These are phyloP conservation scores for Diorhabda carinulata DNA, from an alignment of 1,140 invertebrate species.

Conservation along the genomic window DNA sequence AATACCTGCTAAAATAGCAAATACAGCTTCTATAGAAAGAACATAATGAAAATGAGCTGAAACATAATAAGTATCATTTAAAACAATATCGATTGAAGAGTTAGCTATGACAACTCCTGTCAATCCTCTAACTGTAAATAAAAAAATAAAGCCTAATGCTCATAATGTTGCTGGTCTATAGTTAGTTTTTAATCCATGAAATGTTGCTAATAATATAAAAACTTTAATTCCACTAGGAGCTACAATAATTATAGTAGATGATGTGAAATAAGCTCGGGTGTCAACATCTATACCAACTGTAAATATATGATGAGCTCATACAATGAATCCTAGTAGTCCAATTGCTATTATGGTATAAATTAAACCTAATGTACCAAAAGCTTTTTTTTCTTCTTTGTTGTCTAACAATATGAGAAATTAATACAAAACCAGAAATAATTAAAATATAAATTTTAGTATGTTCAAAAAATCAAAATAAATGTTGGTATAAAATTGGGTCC, in stretches of 20 bases:
- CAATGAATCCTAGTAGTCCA: conserved; percentile 64
- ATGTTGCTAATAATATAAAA: not conserved
- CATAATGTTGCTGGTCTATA: conserved; percentile 53
- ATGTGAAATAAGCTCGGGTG: conserved; percentile 69
- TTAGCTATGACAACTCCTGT: conserved; percentile 66
- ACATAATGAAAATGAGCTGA: conserved; percentile 73
- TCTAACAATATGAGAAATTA: conserved; percentile 62
- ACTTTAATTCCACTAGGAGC: conserved; percentile 41
- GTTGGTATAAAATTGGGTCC: conserved; percentile 69
- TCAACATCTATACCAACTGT: conserved; percentile 69
- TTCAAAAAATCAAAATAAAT: conserved; percentile 77
- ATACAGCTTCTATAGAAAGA: conserved; percentile 63
- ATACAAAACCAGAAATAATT: conserved; percentile 61
- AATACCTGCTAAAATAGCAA: conserved; percentile 66
- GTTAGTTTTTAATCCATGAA: not conserved
- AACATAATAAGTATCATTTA: conserved; percentile 75
- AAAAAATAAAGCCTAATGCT: conserved; percentile 66
- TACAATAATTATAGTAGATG: conserved; percentile 69
- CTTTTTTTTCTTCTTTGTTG: conserved; percentile 58
- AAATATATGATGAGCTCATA: conserved; percentile 69
- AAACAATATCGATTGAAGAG: conserved; percentile 64
- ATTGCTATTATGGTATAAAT: conserved; percentile 61
- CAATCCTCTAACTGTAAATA: conserved; percentile 63
- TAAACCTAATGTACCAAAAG: conserved; percentile 57
- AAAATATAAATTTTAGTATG: conserved; percentile 76